These are phyloP conservation scores for Amniataba percoides DNA, from an alignment of 2,797 vertebrate species.

Conservation along the genomic window DNA sequence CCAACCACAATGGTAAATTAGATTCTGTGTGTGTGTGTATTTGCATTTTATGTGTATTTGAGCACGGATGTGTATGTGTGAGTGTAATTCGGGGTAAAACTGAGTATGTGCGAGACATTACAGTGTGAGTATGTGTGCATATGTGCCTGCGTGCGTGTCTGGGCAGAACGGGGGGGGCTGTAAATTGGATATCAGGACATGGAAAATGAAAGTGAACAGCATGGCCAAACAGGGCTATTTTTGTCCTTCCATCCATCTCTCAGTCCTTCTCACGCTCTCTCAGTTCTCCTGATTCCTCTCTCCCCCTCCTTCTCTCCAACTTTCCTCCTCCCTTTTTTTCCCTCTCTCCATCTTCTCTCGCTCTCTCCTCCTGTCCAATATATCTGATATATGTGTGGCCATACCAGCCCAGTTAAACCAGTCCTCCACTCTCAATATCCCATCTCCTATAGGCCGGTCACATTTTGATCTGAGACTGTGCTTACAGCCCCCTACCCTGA, in stretches of 20 bases:
- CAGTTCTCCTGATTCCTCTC: slow-evolving; percentile 51
- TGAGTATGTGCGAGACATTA: slow-evolving; percentile 35
- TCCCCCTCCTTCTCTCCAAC: slow-evolving; percentile 31
- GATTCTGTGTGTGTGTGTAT: background rate
- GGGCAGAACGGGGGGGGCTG: background rate
- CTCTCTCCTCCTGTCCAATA: slow-evolving; percentile 31
- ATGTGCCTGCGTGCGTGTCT: slow-evolving; percentile 7
- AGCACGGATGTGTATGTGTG: slow-evolving; percentile 7
- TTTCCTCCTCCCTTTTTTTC: slow-evolving; percentile 27
- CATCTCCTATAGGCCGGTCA: slow-evolving; percentile 48
- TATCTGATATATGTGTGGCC: slow-evolving; percentile 33
- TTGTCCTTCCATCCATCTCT: slow-evolving; percentile 72
- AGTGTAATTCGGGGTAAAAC: slow-evolving; percentile 15
- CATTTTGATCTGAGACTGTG: slow-evolving; percentile 47
- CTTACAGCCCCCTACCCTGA: slow-evolving; percentile 43
- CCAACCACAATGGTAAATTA: slow-evolving; percentile 38
- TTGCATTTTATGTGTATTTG: slow-evolving; percentile 19
- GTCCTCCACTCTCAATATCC: slow-evolving; percentile 34
- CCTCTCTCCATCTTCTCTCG: slow-evolving; percentile 33
- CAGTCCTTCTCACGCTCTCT: slow-evolving; percentile 64
- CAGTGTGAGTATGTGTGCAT: slow-evolving; percentile 34
- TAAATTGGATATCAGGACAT: slow-evolving; percentile 83
- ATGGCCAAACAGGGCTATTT: slow-evolving; percentile 79
- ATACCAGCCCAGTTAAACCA: slow-evolving; percentile 46
- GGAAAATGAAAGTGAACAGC: slow-evolving; percentile 80